These are phyloP conservation scores for Ellobium chinense DNA, from an alignment of 2,888 invertebrate genomes.

Conservation along the genomic window DNA sequence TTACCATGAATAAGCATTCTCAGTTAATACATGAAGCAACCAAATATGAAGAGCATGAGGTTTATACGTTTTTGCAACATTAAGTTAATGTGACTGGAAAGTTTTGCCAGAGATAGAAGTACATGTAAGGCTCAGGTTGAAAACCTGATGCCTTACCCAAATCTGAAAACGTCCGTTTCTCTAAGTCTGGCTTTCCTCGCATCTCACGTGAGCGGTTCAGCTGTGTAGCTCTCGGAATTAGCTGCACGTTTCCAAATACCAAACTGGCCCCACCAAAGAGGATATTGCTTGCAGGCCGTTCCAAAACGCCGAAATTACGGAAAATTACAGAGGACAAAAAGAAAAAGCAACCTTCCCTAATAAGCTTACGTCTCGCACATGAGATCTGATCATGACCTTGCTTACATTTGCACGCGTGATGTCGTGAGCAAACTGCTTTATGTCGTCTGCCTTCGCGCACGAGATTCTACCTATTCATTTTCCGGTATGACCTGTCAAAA, in stretches of 20 bases:
- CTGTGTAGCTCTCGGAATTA: too few species aligned
- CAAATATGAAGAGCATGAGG: too few species aligned
- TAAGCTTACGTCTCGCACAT: background rate
- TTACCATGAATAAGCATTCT: too few species aligned
- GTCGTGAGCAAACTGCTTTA: conserved; percentile 28
- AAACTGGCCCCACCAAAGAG: background rate
- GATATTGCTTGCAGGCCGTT: background rate
- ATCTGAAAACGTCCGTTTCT: too few species aligned
- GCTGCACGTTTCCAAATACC: too few species aligned
- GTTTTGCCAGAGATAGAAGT: too few species aligned
- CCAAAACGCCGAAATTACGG: background rate
- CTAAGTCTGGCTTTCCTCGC: too few species aligned
- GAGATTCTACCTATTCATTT: background rate
- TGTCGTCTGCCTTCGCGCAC: conserved; percentile 9
- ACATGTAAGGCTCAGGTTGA: too few species aligned
- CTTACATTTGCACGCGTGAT: background rate
- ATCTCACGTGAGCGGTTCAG: background rate
- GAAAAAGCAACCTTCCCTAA: background rate
- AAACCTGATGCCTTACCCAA: too few species aligned
- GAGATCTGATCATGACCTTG: conserved; percentile 17
- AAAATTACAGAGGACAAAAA: background rate
- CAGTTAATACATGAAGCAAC: too few species aligned
- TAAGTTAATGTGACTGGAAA: too few species aligned
- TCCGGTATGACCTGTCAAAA: conserved; percentile 14
- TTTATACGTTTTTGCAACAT: too few species aligned